Evolutionary conservation across 1,140 invertebrate species (phyloP), one percentile per base, ranked within the genome.

Genomic region (Rhagoletis pomonella): DNA sequence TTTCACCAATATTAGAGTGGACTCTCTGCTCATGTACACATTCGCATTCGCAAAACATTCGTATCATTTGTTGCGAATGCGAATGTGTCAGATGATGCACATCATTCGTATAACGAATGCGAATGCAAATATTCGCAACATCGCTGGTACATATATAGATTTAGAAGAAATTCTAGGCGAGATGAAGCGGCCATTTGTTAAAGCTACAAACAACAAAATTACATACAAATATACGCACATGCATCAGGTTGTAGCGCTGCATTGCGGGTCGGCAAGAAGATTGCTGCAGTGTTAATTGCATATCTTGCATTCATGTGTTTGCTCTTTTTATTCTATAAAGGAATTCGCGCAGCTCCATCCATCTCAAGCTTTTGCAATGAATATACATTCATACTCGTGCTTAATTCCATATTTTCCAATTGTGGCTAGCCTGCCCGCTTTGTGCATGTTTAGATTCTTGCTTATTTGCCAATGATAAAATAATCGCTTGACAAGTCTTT

Each of bases 331-430:
- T 47, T 42, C 44, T n/a, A n/a, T 47, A 73, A 73, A n/a, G 42
- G 67, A 17, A 17, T n/a, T 42, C 12, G 42, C 42, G 39, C 67
- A 14, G 50, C 50, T 5, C 1, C 42, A 67, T 7, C 65, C 65
- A 67, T n/a, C 14, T 42, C n/a, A 6, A 19, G 3, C 29, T 29
- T 19, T 67, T 67, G 42, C 65, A 67, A 67, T 29, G 29, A 29
- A 29, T 29, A 29, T 55, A 55, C 50, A 55, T 55, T 7, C 42
- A 73, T 73, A 29, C 29, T 29, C 29, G 29, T 29, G 29, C 29
- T 29, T 29, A 73, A 73, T 73, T 73, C 67, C 67, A 73, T 73
- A 73, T 73, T 73, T 73, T 73, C 67, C 42, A 10, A 73, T 44
- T 42, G 14, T 47, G 44, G 39, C 67, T 44, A 12, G 42, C 12